These are phyloP conservation scores for Mus minutoides DNA, from an alignment of 2,797 vertebrate species.

Conservation along the genomic window DNA sequence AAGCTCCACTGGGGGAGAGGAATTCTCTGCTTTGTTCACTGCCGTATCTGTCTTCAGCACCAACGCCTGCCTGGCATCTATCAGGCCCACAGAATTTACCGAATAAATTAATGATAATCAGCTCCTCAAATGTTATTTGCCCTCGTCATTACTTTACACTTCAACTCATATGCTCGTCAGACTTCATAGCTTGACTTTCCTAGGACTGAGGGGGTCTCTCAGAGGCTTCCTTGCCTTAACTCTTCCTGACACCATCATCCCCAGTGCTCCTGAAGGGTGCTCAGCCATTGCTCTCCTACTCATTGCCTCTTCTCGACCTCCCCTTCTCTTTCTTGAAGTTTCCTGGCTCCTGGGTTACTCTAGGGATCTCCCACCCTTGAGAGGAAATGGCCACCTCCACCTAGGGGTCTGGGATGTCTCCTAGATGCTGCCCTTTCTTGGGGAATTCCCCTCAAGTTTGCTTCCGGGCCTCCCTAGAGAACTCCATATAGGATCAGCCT, in stretches of 20 bases:
- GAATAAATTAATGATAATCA: constrained; percentile 23
- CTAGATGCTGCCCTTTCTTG: neutral
- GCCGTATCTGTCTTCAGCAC: neutral
- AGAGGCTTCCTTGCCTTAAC: neutral
- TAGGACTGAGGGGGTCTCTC: neutral
- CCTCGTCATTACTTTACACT: neutral
- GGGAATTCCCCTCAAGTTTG: neutral
- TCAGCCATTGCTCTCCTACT: neutral
- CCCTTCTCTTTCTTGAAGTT: neutral
- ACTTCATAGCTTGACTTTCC: neutral
- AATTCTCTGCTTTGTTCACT: neutral
- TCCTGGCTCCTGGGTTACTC: neutral
- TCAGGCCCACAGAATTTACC: neutral
- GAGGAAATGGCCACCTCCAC: no score
- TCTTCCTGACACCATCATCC: neutral
- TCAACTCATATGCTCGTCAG: neutral
- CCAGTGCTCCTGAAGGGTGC: neutral
- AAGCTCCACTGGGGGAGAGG: neutral
- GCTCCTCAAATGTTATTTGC: neutral
- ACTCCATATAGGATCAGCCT: neutral
- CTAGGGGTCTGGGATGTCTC: neutral
- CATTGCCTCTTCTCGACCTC: neutral
- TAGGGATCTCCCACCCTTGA: neutral
- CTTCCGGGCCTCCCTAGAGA: neutral
- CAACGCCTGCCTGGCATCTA: neutral